A percentile compares a stretch with the other conserved stretches of the same genome.
phyloP scores from a whole-genome alignment of 2,113 vertebrate species.

The Dermatemys mawii region DNA sequence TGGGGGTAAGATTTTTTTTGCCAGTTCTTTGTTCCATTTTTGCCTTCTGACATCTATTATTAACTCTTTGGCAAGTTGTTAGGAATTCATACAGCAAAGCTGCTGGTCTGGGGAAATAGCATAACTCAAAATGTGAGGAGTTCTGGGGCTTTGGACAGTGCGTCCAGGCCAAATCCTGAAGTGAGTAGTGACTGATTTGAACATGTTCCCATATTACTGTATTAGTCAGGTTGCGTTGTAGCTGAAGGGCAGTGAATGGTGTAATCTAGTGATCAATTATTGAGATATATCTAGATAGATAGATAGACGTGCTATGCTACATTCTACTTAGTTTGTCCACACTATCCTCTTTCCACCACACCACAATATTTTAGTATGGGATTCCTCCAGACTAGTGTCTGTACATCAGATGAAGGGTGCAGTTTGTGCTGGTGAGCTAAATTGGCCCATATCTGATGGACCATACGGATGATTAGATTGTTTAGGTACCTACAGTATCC shows the following conservation, averaged over 20 bases:
- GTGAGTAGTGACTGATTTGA: not conserved
- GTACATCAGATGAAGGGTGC: not conserved
- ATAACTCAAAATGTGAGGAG: not conserved
- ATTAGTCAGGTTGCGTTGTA: not conserved
- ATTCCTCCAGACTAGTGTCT: not conserved
- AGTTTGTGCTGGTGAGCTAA: accelerated
- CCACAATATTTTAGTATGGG: not conserved
- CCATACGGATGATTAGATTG: not conserved
- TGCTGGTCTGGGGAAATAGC: not conserved
- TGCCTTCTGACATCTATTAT: not conserved
- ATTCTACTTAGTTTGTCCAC: not conserved
- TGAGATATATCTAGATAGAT: no score
- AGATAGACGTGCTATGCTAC: no score
- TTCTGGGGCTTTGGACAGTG: not conserved
- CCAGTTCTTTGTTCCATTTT: not conserved
- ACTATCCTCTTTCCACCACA: not conserved
- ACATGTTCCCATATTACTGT: not conserved
- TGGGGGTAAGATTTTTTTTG: not conserved
- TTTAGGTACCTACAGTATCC: not conserved
- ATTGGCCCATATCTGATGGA: accelerated
- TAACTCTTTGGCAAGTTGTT: not conserved
- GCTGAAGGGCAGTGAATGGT: not conserved
- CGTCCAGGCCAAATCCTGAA: not conserved
- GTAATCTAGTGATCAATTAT: not conserved
- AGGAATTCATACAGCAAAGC: not conserved